Evolutionary conservation across 2,113 vertebrate species (phyloP).

Genomic region (Neogobius melanostomus): DNA sequence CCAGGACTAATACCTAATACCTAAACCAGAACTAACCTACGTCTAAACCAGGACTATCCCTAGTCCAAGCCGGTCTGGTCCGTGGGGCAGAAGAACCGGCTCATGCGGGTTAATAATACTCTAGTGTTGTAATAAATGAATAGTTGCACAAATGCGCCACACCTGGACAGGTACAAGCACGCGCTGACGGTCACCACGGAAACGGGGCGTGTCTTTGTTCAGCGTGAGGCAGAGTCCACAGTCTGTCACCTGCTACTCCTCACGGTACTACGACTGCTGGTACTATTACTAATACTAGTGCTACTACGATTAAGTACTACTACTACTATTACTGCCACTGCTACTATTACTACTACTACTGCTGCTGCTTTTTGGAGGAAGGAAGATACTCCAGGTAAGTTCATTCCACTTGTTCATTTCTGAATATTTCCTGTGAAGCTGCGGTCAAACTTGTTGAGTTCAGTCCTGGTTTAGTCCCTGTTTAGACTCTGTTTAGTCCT

Average conservation of each 20-base stretch:
- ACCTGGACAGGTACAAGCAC: constrained; percentile 1
- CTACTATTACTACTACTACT: not conserved
- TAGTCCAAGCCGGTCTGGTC: not conserved
- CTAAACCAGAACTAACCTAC: not conserved
- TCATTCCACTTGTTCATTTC: no score
- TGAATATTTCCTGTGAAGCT: no score
- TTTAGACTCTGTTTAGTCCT: not conserved
- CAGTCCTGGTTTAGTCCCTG: not conserved
- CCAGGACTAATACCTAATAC: not conserved
- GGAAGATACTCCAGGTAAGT: not conserved
- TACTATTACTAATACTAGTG: not conserved
- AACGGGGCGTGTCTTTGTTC: constrained; percentile 5
- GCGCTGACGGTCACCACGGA: not conserved
- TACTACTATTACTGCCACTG: not conserved
- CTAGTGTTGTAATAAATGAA: no score
- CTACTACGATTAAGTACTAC: not conserved
- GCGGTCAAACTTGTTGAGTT: no score
- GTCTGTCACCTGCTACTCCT: not conserved
- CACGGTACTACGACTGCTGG: not conserved
- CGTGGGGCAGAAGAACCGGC: no score
- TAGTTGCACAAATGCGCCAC: not conserved
- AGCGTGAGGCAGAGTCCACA: not conserved
- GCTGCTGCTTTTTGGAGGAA: not conserved
- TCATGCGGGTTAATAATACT: no score
- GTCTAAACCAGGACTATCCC: not conserved